Conservation (phyloP, 2,888 invertebrate genomes). For the Buathra laborator region DNA sequence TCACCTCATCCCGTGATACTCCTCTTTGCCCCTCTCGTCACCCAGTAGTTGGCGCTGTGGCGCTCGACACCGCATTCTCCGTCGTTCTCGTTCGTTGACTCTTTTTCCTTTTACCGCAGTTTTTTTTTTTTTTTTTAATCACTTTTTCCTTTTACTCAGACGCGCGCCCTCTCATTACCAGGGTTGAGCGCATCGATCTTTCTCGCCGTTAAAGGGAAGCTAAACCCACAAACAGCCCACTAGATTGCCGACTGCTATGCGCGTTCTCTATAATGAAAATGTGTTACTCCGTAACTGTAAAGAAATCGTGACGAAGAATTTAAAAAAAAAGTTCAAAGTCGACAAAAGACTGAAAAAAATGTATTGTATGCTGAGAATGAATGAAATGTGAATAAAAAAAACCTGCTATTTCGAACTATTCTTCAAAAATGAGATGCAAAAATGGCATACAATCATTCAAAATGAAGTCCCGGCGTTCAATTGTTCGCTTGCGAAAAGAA, state of each 20-base stretch:
- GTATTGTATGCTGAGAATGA: neutral
- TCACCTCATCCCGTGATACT: neutral
- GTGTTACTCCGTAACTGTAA: neutral
- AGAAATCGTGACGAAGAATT: neutral
- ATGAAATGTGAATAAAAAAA: too few relatives aligned
- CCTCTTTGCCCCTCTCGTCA: neutral
- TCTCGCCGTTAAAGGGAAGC: constrained; percentile 66
- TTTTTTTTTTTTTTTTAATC: constrained; percentile 52
- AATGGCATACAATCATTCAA: neutral
- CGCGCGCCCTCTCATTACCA: constrained; percentile 60
- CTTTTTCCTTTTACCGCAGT: constrained; percentile 63
- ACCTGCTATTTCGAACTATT: too few relatives aligned
- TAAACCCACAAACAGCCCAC: constrained; percentile 38
- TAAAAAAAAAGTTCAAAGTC: neutral
- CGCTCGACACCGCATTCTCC: constrained; percentile 14
- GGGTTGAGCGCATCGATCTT: constrained; percentile 67
- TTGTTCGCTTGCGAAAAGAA: neutral
- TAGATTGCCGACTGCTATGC: neutral
- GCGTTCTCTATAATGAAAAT: neutral
- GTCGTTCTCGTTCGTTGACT: constrained; percentile 43
- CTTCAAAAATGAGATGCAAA: too few relatives aligned
- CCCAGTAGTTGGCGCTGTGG: constrained; percentile 2
- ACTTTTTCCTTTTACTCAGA: constrained; percentile 22
- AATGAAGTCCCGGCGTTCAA: neutral
- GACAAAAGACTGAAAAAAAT: neutral